Evolutionary conservation across 2,797 vertebrate species (phyloP), one percentile per base, ranked within the genome.

Genomic region (Echiichthys vipera): DNA sequence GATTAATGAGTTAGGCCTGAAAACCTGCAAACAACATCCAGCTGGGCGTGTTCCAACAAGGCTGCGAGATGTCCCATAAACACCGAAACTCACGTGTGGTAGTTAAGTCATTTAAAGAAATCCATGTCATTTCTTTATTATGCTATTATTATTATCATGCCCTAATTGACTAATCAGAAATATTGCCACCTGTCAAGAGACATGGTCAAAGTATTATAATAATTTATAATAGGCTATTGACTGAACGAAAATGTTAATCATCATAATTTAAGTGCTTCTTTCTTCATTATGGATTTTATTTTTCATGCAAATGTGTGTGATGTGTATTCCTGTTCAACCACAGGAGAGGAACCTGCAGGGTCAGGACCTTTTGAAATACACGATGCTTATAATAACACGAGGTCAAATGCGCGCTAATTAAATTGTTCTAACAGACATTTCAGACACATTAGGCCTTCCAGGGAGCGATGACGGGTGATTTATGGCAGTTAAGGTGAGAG

Each of bases 1-100:
- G 1, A 40, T 43, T 78, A 85, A 84, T 86, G 62, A 65, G 64
- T 68, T 84, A 84, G n/a, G n/a, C n/a, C n/a, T n/a, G n/a, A 88
- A 84, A 84, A 87, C 71, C 22, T 34, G 68, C 22, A 55, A 69
- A 90, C 69, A 91, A 85, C 20, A 32, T 70, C 29, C 18, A 27
- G 2, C 7, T 59, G 72, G 83, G 80, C 71, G 78, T 74, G 47
- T 59, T 80, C 40, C 29, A 32, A 24, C 27, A 3, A 39, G 17
- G 42, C 17, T 58, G 46, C 53, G 30, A 39, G 1, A 24, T 37
- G 12, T 7, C 43, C 36, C 29, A 17, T n/a, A 37, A 55, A 65
- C 51, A 69, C 72, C 79, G 85, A 91, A 89, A 89, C 85, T 73
- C 36, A 56, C 55, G 37, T 65, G 65, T n/a, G 24, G 12, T 25